Evolutionary conservation across 2,888 invertebrate genomes (phyloP), one percentile per base, ranked within the genome.

Genomic region (Eurytoma californica): DNA sequence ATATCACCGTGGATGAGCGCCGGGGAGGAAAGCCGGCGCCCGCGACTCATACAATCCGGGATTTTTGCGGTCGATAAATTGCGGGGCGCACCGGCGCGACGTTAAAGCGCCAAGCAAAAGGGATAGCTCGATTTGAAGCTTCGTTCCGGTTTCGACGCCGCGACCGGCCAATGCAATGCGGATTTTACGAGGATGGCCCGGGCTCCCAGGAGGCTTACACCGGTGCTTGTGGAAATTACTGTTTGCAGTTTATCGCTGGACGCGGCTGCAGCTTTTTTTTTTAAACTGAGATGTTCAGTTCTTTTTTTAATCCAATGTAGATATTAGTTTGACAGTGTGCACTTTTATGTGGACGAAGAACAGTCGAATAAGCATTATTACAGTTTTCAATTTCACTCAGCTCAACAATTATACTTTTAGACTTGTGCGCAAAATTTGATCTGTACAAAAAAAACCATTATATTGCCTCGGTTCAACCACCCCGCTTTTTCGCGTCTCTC

Each of bases 81-180:
- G 16, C 7, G 51, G 16, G 51, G 16, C 16, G 12, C 51, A 7
- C 51, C 7, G 7, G 51, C 7, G 51, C 51, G 51, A 9, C 51
- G 13, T 51, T 51, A 51, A 51, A 16, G 9, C 39, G 68, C 18
- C n/a, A 57, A 60, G 47, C 60, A 70, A 58, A 49, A 51, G 51
- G 51, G 16, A 16, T 16, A 51, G 51, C 14, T 16, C 51, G 51
- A 51, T 51, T 51, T 51, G 13, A 13, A 51, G 51, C 16, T 51
- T 51, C 16, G 51, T 51, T 51, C 30, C 30, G 30, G 30, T 30
- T 30, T 30, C 51, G 16, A 51, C 16, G 14, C 14, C 3, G 51
- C 51, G 14, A 3, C 7, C 65, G 20, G 20, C 1, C 65, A 24
- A 24, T 58, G 58, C 57, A 18, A 18, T 18, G 57, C 9, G n/a